Base-by-base conservation (phyloP, 92 coral and sea anemone genomes). In the Pocillopora meandrina region DNA sequence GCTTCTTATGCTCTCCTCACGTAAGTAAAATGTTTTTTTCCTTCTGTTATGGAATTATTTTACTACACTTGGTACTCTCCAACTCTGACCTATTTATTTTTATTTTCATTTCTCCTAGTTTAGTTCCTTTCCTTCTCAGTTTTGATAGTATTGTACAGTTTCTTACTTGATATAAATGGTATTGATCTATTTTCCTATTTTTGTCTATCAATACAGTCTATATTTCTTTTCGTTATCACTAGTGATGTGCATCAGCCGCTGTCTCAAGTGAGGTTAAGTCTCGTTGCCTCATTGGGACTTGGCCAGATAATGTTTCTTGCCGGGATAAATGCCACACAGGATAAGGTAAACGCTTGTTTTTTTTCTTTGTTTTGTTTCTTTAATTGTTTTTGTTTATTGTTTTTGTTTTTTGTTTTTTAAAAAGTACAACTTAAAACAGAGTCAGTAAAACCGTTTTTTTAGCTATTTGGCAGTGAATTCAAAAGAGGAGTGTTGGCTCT, bases 171-270 rank as follows among this genome's bases (percentile, higher is more conserved):
- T 42, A 5, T 42, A 42, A 42, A 42, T 2, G 5, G 5, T 5
- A 42, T 2, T 42, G 2, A 42, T 42, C 2, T 5, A 2, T 42
- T 42, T 42, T 42, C 5, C 49, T 42, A 2, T 42, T 42, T 42
- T 2, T 42, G 2, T 42, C 49, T 42, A 42, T 42, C 49, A 42
- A 42, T 5, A 42, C 2, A 42, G n/a, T n/a, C n/a, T n/a, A n/a
- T n/a, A n/a, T n/a, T n/a, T 63, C 18, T 10, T 10, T 61, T n/a
- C 23, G 16, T 63, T 63, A 1, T 63, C n/a, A 1, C 23, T 42
- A 67, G 72, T 9, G 49, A 68, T 68, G 52, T 33, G 9, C 72
- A 68, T 2, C 72, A 68, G 72, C 72, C 72, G 15, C 72, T 68
- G 19, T 33, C 52, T 9, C 72, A 68, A 14, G 35, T 68, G 35